Base-by-base conservation (phyloP, 2,888 invertebrate genomes). In the Lepidocyrtoides sp. region DNA sequence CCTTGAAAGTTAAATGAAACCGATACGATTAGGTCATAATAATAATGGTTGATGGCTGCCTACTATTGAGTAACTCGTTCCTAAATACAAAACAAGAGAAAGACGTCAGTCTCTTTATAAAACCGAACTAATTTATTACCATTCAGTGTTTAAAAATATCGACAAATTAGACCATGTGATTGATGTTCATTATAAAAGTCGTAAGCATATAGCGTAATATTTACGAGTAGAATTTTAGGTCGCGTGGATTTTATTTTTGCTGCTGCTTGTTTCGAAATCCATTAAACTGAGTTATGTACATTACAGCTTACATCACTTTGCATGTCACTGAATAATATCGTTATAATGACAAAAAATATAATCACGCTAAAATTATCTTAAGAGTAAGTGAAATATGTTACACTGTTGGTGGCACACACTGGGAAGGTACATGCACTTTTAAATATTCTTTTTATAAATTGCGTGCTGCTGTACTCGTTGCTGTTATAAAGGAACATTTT, bases 1-100 rank as follows among this genome's bases (percentile, higher is more conserved):
- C 82, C 44, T 69, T 83, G 51, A 26, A 44, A 66, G 41, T 66
- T 57, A 23, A 48, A 75, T 23, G 48, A 26, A 75, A 48, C 75
- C 26, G 23, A 75, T 41, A 41, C 20, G 69, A 44, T 12, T 23
- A 41, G 0, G 41, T 44, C 2, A 2, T 44, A 48, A 14, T 7
- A 75, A 23, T 54, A 36, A 41, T 72, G 41, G 20, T 17, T 41
- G 41, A 41, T 20, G 41, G 7, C 41, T 41, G 12, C 20, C 8
- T 5, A 8, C 7, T 0, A 20, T 51, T 51, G n/a, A 17, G 4
- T 1, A n/a, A n/a, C n/a, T n/a, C n/a, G n/a, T n/a, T n/a, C n/a
- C n/a, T n/a, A n/a, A n/a, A n/a, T n/a, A n/a, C n/a, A 36, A 36
- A 36, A 36, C 36, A 36, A 36, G 3, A 36, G 7, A 57, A 23